Conservation (phyloP, 2,797 vertebrate genomes). For the Argentina silus region DNA sequence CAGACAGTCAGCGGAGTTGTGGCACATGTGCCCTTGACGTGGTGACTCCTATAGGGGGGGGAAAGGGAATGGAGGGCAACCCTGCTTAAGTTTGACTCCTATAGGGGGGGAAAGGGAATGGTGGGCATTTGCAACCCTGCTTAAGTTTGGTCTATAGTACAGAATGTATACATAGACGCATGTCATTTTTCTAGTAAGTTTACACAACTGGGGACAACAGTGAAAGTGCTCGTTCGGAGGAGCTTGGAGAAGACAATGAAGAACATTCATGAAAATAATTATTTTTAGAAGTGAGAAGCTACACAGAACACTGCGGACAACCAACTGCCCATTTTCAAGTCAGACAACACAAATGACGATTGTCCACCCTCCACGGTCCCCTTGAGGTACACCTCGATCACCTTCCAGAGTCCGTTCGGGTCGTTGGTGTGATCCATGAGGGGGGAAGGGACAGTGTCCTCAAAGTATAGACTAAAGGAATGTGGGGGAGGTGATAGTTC, state of each 20-base stretch:
- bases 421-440: not conserved
- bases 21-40: not conserved
- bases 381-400: not conserved
- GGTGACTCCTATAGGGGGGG: not conserved
- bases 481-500: not conserved
- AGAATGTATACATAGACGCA: too few species aligned
- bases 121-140: not conserved
- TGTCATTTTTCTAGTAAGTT: too few species aligned
- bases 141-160: too few species aligned
- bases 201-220: too few species aligned
- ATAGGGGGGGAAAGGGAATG: not conserved
- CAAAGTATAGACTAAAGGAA: not conserved
- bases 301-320: too few species aligned
- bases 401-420: not conserved
- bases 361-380: not conserved
- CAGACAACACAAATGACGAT: not conserved
- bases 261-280: too few species aligned
- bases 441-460: not conserved
- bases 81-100: too few species aligned
- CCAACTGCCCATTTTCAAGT: not conserved
- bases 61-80: not conserved
- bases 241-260: too few species aligned
- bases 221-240: too few species aligned
- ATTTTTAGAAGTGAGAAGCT: too few species aligned
- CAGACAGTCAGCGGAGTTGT: not conserved